phyloP scores from a whole-genome alignment of 2,113 vertebrate genomes.

The Odobenus rosmarus region DNA sequence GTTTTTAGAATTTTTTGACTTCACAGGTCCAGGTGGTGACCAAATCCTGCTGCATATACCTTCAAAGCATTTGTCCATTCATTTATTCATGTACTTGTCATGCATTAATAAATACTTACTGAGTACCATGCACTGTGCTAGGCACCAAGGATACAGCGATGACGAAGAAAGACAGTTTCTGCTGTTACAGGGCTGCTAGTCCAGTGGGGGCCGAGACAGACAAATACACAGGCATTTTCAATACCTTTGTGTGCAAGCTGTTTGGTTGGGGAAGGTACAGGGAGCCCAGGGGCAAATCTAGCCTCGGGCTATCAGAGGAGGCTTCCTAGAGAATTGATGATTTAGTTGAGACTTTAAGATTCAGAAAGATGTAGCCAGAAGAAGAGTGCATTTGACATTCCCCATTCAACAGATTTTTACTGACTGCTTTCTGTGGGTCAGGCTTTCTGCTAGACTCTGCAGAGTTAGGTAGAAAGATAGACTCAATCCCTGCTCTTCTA shows the following conservation, averaged over 20 bases:
- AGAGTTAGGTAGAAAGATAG: background rate
- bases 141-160: background rate
- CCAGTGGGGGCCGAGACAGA: background rate
- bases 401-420: background rate
- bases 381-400: background rate
- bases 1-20: slow-evolving; percentile 19
- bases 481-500: background rate
- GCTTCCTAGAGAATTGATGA: background rate
- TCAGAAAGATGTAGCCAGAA: slow-evolving; percentile 45
- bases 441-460: background rate
- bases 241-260: background rate
- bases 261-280: background rate
- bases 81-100: background rate
- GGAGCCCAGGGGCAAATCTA: background rate
- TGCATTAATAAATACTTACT: background rate
- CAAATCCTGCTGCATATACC: background rate
- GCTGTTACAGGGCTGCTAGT: background rate
- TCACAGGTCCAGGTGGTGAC: background rate
- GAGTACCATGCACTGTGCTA: background rate
- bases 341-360: slow-evolving; percentile 9
- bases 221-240: background rate
- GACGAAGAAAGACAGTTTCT: background rate
- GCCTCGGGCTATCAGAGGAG: slow-evolving; percentile 3
- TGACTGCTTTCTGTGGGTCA: background rate
- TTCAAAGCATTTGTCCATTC: background rate